These are phyloP conservation scores for Amphimallon solstitiale DNA, from an alignment of 2,888 invertebrate genomes.

Conservation along the genomic window DNA sequence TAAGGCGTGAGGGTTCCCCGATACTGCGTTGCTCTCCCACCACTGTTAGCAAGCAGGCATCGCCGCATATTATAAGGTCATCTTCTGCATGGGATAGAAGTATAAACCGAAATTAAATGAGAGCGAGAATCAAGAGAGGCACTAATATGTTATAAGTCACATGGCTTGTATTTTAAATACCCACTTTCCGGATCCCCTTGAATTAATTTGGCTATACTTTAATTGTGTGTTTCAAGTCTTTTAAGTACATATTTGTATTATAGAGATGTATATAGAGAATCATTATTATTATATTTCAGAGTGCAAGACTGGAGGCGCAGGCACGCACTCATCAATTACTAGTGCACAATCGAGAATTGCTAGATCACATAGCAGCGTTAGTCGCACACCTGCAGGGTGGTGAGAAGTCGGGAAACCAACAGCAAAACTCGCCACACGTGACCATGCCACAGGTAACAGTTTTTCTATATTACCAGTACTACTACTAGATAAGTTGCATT, in stretches of 20 bases:
- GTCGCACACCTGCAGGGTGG: constrained; percentile 89
- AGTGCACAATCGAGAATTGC: constrained; percentile 92
- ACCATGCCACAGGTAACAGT: constrained; percentile 75
- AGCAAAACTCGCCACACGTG: constrained; percentile 67
- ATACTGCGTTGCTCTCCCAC: too few relatives aligned
- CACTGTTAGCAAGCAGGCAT: too few relatives aligned
- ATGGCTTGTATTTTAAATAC: too few relatives aligned
- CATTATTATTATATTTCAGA: constrained; percentile 48
- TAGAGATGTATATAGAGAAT: constrained; percentile 17
- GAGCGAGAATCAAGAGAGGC: too few relatives aligned
- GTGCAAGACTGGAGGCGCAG: constrained; percentile 66
- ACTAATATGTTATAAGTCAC: too few relatives aligned
- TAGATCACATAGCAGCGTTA: constrained; percentile 93
- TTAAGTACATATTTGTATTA: neutral
- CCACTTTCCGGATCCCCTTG: neutral
- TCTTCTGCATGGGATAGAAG: too few relatives aligned
- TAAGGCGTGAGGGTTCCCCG: too few relatives aligned
- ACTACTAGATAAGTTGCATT: neutral
- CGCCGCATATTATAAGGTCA: too few relatives aligned
- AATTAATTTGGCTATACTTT: neutral
- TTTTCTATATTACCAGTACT: neutral
- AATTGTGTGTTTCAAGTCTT: neutral
- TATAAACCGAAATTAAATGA: too few relatives aligned
- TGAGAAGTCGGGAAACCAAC: constrained; percentile 71
- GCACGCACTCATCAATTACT: constrained; percentile 93